These are phyloP conservation scores for Meta bourneti DNA, from an alignment of 2,888 invertebrate genomes.

Conservation along the genomic window DNA sequence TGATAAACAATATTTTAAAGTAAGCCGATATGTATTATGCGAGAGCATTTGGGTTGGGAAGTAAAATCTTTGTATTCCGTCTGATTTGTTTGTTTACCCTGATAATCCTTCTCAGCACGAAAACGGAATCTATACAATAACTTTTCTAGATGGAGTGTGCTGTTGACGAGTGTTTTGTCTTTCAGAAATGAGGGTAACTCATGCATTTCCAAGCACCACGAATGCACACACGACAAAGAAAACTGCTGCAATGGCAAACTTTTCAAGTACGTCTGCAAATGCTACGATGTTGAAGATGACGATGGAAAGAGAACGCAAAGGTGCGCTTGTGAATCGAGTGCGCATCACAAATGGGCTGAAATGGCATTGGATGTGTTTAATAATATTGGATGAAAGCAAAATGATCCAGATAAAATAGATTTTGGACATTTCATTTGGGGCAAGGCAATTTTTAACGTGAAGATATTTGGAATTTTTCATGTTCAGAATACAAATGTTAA, in stretches of 20 bases:
- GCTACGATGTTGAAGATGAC: conserved; percentile 19
- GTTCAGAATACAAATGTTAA: too few relatives aligned
- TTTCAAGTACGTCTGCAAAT: conserved; percentile 44
- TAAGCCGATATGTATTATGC: too few relatives aligned
- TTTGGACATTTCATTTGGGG: background rate
- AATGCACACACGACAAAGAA: conserved; percentile 38
- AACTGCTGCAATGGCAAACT: conserved; percentile 35
- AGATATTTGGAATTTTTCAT: too few relatives aligned
- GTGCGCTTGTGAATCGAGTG: conserved; percentile 26
- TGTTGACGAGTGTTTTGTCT: too few relatives aligned
- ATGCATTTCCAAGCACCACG: conserved; percentile 47
- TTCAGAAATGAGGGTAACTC: background rate
- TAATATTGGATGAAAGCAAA: conserved; percentile 1
- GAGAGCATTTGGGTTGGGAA: too few relatives aligned
- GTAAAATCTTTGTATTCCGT: too few relatives aligned
- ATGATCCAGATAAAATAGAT: too few relatives aligned
- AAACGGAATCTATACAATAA: background rate
- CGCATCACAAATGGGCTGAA: conserved; percentile 19
- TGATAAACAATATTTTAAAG: too few relatives aligned
- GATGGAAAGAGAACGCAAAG: conserved; percentile 3
- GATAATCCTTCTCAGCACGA: background rate
- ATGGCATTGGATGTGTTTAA: background rate
- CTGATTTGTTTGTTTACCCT: too few relatives aligned
- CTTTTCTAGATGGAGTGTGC: background rate
- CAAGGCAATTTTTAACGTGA: background rate